Evolutionary conservation across 2,113 vertebrate species (phyloP).

Genomic region (Datnioides undecimradiatus): DNA sequence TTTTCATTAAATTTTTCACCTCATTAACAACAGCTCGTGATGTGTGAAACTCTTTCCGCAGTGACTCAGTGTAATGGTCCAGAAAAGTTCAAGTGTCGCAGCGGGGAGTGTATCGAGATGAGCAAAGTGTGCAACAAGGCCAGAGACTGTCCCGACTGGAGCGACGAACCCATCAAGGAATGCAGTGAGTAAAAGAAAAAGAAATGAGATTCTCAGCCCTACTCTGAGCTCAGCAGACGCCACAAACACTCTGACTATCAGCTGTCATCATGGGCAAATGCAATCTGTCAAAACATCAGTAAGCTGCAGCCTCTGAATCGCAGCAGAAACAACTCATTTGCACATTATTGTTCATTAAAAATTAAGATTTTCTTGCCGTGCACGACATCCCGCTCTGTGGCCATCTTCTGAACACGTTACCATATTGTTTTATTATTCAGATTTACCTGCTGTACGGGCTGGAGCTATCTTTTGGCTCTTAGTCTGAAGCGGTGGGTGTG

Average conservation of each 20-base stretch:
- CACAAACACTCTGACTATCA: not conserved
- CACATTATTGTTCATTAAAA: not conserved
- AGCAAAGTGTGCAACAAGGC: slow-evolving; percentile 94
- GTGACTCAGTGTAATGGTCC: slow-evolving; percentile 93
- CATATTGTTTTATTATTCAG: not conserved
- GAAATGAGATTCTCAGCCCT: too few relatives aligned
- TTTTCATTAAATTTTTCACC: too few relatives aligned
- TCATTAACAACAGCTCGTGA: not conserved
- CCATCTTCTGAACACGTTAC: not conserved
- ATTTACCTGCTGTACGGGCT: not conserved
- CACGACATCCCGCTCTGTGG: not conserved
- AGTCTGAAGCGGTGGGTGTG: not conserved
- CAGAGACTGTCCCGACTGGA: slow-evolving; percentile 96
- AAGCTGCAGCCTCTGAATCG: not conserved
- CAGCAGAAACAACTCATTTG: not conserved
- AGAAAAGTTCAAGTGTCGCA: slow-evolving; percentile 96
- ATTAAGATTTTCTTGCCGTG: not conserved
- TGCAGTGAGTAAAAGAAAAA: slow-evolving; percentile 90
- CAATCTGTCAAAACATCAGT: not conserved
- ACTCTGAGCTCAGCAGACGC: not conserved
- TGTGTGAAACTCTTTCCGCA: slow-evolving; percentile 49
- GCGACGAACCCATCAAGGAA: slow-evolving; percentile 96
- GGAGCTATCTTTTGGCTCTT: not conserved
- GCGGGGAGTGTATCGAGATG: slow-evolving; percentile 95
- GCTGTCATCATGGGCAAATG: too few relatives aligned